A percentile compares a stretch with the other conserved stretches of the same genome.
Evolutionary conservation across 2,113 vertebrate genomes (phyloP).

Genomic region (Egretta garzetta): DNA sequence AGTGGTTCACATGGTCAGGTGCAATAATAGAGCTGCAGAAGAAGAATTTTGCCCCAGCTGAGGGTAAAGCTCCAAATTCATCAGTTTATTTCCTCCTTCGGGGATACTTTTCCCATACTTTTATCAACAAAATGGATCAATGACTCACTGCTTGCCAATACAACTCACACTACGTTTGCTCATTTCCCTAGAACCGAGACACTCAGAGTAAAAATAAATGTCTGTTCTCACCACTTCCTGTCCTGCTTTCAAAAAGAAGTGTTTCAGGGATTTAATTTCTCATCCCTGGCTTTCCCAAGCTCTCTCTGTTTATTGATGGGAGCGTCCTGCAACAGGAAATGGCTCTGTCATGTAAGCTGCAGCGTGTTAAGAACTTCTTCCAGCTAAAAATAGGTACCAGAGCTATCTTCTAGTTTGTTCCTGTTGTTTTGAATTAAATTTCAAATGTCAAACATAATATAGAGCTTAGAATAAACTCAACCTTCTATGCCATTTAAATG

Average conservation of each 20-base stretch:
- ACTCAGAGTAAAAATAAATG: slow-evolving; percentile 25
- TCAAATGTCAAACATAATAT: background rate
- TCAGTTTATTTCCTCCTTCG: background rate
- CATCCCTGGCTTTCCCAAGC: background rate
- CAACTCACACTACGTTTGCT: background rate
- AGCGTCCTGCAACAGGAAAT: background rate
- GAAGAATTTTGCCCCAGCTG: background rate
- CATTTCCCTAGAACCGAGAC: slow-evolving; percentile 20
- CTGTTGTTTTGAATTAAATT: slow-evolving; percentile 12
- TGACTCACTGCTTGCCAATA: slow-evolving; percentile 40
- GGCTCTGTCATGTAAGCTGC: background rate
- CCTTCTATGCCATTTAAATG: slow-evolving; percentile 32
- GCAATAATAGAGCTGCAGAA: background rate
- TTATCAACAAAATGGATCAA: slow-evolving; percentile 23
- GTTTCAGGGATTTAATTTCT: background rate
- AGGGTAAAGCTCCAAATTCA: background rate
- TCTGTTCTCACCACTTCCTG: slow-evolving; percentile 23
- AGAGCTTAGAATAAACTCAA: slow-evolving; percentile 23
- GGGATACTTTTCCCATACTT: background rate
- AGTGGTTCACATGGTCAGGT: background rate
- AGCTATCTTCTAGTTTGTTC: background rate
- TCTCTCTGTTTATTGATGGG: background rate
- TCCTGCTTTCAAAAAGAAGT: background rate
- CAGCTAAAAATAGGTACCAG: background rate
- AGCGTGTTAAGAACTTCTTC: background rate